These are phyloP conservation scores for Leptopilina clavipes DNA, from an alignment of 1,140 invertebrate genomes.

Conservation along the genomic window DNA sequence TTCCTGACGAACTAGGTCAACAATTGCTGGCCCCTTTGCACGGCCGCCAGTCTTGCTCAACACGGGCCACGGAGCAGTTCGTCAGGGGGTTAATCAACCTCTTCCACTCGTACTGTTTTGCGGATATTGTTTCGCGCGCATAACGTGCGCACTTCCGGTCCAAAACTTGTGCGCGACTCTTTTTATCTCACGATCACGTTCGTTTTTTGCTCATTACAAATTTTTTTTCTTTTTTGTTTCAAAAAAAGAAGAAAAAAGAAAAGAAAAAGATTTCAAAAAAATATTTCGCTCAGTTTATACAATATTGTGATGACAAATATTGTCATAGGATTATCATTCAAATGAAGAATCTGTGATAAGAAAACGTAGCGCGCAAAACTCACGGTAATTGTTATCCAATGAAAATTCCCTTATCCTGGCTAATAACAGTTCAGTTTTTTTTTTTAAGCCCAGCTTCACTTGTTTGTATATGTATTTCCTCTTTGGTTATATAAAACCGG, in stretches of 20 bases:
- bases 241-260: not conserved
- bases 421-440: conserved; percentile 5
- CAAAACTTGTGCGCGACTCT: conserved; percentile 1
- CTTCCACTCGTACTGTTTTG: conserved; percentile 41
- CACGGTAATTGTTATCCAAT: conserved; percentile 17
- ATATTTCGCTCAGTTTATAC: not conserved
- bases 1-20: conserved; percentile 57
- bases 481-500: not conserved
- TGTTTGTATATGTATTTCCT: not conserved
- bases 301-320: not conserved
- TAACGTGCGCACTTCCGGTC: conserved; percentile 20
- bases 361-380: not conserved
- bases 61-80: conserved; percentile 54
- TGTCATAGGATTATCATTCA: conserved; percentile 4
- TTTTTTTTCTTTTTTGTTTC: not conserved
- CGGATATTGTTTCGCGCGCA: conserved; percentile 2
- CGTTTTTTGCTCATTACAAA: conserved; percentile 8
- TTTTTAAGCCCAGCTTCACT: not conserved
- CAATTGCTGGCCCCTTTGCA: conserved; percentile 49
- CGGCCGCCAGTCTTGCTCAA: conserved; percentile 56
- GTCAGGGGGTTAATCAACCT: conserved; percentile 25
- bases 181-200: conserved; percentile 35
- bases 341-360: conserved; percentile 11
- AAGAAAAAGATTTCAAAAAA: not conserved
- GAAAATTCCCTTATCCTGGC: not conserved